Evolutionary conservation across 2,797 vertebrate genomes (phyloP), one percentile per base, ranked within the genome.

Genomic region (Pteronotus mesoamericanus): DNA sequence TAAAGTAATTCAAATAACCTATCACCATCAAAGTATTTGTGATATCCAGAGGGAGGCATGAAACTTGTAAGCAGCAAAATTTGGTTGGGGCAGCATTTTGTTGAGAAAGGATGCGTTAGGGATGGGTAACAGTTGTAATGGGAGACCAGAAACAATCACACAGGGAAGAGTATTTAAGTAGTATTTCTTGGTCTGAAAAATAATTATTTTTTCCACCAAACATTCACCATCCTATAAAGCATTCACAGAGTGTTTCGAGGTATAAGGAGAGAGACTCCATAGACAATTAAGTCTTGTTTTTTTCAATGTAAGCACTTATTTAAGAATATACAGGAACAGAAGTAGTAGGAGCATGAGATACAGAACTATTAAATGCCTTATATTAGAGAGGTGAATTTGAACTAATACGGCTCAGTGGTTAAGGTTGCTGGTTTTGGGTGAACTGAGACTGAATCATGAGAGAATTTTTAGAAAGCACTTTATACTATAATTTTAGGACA

Each of bases 401-500:
- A 46, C 51, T 53, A 77, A 94, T 39, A 37, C 1, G 53, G 11
- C 32, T 29, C 5, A 77, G 34, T 64, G 29, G 82, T 82, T 87
- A 90, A 80, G 53, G 71, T 91, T 42, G 34, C 46, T 68, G 9
- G 68, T 86, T 94, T 88, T 51, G 46, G 64, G 64, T 89, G 91
- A 89, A 18, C 46, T 86, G 82, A 34, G 66, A 94, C 55, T 92
- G 90, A 95, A 79, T 26, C 71, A 91, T 14, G 48, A 92, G 71
- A 94, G n/a, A 96, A 89, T 75, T 88, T 96, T 94, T 39, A n/a
- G 79, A 95, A 94, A 87, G 66, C 66, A 79, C 61, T 82, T 96
- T 91, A 92, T 93, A 64, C 71, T 46, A 79, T 95, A 77, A 96
- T 96, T 96, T 97, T 96, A 93, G 96, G 89, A 92, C 89, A 90